Conservation (phyloP, 2,888 invertebrate genomes). For the Unio pictorum region DNA sequence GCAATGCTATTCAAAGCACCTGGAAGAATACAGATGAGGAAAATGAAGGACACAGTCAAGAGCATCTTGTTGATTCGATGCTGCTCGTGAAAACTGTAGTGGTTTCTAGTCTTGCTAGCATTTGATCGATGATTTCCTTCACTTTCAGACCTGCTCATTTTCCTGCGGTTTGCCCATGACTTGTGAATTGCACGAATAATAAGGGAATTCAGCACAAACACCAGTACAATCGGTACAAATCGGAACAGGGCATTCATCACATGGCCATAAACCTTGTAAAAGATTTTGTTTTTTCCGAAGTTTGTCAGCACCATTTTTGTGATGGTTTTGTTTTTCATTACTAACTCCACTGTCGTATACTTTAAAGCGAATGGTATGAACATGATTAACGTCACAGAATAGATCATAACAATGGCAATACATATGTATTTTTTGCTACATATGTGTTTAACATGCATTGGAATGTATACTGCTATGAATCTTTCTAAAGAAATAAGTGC, state of each 20-base stretch:
- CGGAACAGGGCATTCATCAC: conserved; percentile 55
- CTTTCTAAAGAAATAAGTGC: conserved; percentile 54
- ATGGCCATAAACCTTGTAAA: conserved; percentile 51
- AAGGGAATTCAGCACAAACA: conserved; percentile 47
- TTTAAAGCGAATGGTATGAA: conserved; percentile 57
- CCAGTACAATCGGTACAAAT: conserved; percentile 50
- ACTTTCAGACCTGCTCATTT: conserved; percentile 20
- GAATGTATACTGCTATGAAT: conserved; percentile 62
- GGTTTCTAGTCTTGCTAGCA: conserved; percentile 22
- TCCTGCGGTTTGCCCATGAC: conserved; percentile 37
- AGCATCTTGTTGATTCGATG: conserved; percentile 57
- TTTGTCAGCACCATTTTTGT: conserved; percentile 38
- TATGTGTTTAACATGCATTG: conserved; percentile 54
- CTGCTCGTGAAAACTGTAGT: conserved; percentile 40
- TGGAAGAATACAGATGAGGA: conserved; percentile 58
- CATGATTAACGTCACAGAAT: conserved; percentile 46
- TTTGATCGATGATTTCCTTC: conserved; percentile 21
- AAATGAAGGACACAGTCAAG: conserved; percentile 54
- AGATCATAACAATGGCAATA: conserved; percentile 48
- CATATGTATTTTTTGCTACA: conserved; percentile 48
- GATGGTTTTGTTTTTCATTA: conserved; percentile 29
- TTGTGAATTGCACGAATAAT: conserved; percentile 49
- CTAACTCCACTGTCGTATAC: conserved; percentile 35
- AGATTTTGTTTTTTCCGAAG: conserved; percentile 46
- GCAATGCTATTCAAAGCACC: conserved; percentile 59